Base-by-base conservation (phyloP, 2,888 invertebrate species). In the Gastrophysa polygoni region DNA sequence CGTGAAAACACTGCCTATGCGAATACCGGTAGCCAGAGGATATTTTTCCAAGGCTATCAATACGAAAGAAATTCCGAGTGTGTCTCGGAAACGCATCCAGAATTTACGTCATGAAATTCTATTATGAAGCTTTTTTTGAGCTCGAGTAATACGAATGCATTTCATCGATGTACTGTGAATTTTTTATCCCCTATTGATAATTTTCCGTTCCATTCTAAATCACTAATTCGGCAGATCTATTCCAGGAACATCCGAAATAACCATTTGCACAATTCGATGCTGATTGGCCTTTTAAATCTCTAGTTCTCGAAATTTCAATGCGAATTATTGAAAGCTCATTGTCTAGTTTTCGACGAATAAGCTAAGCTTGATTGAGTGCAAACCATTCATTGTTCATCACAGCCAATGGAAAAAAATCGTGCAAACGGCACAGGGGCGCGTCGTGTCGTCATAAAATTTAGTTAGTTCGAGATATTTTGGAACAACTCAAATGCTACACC, bases 181-280 rank as follows among this genome's bases (percentile, higher is more conserved):
- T n/a, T n/a, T n/a, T n/a, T n/a, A n/a, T n/a, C n/a, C n/a, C n/a
- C n/a, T n/a, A n/a, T n/a, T n/a, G n/a, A n/a, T n/a, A n/a, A n/a
- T n/a, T n/a, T n/a, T n/a, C n/a, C n/a, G n/a, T n/a, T n/a, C n/a
- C n/a, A n/a, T n/a, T n/a, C n/a, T n/a, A n/a, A n/a, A n/a, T n/a
- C n/a, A n/a, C n/a, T n/a, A n/a, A 28, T 14, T 24, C 18, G 18
- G 20, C 11, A 32, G 5, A 29, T 29, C 29, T 21, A 21, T 52
- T 52, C 20, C 18, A 52, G 52, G 38, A 52, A 52, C 52, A 34
- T 32, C 52, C 14, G 29, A 18, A 56, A 50, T 44, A 46, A 48
- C 59, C 63, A 59, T 56, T 59, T 63, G 59, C 63, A 20, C 56
- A 59, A 63, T 59, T 59, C 59, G 16, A 48, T 54, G 21, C 28